phyloP scores from a whole-genome alignment of 2,797 vertebrate species.

The Geotrypetes seraphini region DNA sequence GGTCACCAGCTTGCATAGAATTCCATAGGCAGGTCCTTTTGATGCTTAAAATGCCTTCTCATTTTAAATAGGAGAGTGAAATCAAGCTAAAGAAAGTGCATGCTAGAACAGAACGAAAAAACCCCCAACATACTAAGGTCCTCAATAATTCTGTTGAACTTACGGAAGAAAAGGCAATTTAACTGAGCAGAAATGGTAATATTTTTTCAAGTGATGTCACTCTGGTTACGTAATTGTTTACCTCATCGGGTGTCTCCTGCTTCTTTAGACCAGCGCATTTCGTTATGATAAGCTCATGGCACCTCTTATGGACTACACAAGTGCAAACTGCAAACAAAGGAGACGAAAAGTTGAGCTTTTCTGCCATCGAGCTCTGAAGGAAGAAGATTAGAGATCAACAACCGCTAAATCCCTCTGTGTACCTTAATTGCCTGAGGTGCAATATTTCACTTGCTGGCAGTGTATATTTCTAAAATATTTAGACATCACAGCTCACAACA shows the following conservation, averaged over 20 bases:
- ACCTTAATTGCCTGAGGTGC: too few species aligned
- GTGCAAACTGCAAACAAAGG: slow-evolving; percentile 76
- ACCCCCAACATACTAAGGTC: too few species aligned
- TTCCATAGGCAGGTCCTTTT: too few species aligned
- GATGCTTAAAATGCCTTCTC: too few species aligned
- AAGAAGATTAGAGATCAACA: not conserved
- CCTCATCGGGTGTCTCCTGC: slow-evolving; percentile 90
- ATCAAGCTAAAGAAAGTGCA: too few species aligned
- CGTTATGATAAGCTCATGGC: slow-evolving; percentile 95
- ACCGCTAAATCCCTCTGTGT: not conserved
- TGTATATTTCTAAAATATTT: too few species aligned
- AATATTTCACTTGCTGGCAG: too few species aligned
- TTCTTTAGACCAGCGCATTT: slow-evolving; percentile 96
- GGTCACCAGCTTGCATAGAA: too few species aligned
- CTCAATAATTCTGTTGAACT: slow-evolving; percentile 9
- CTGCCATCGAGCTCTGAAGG: not conserved
- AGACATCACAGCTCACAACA: too few species aligned
- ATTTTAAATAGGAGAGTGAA: too few species aligned
- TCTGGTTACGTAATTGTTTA: slow-evolving; percentile 43
- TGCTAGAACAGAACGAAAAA: too few species aligned
- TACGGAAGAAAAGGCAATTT: slow-evolving; percentile 6
- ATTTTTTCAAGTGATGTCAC: not conserved
- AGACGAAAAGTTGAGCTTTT: slow-evolving; percentile 7
- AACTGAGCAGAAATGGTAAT: slow-evolving; percentile 18
- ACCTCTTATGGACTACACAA: slow-evolving; percentile 96